These are phyloP conservation scores for Nysson spinosus DNA, from an alignment of 2,888 invertebrate genomes.

Conservation along the genomic window DNA sequence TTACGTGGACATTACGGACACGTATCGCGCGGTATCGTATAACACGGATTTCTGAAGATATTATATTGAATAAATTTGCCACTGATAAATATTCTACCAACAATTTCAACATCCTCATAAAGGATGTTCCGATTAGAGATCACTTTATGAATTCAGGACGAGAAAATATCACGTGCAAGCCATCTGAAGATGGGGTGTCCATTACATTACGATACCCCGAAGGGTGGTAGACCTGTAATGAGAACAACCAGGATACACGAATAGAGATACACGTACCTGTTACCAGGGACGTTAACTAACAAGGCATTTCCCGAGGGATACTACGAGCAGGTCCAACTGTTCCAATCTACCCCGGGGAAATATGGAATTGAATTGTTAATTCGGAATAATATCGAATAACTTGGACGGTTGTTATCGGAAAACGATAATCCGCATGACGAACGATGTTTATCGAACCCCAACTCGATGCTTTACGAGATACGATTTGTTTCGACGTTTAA, in stretches of 20 bases:
- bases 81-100: no score
- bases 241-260: background rate
- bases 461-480: background rate
- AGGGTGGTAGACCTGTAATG: background rate
- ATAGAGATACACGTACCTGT: conserved; percentile 7
- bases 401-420: conserved; percentile 57
- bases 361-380: conserved; percentile 70
- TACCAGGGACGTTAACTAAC: conserved; percentile 38
- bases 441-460: conserved; percentile 11
- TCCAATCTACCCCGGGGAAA: conserved; percentile 53
- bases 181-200: no score
- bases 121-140: no score
- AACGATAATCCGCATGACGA: conserved; percentile 54
- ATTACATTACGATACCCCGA: background rate
- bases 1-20: no score
- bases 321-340: conserved; percentile 16
- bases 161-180: no score
- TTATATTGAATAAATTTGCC: no score
- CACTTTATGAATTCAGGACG: no score
- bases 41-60: no score
- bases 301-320: conserved; percentile 55
- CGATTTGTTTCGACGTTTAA: conserved; percentile 2
- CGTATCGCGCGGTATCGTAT: no score
- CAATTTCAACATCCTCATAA: no score
- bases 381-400: conserved; percentile 54